Evolutionary conservation across 2,113 vertebrate genomes (phyloP).

Genomic region (Phalacrocorax carbo): DNA sequence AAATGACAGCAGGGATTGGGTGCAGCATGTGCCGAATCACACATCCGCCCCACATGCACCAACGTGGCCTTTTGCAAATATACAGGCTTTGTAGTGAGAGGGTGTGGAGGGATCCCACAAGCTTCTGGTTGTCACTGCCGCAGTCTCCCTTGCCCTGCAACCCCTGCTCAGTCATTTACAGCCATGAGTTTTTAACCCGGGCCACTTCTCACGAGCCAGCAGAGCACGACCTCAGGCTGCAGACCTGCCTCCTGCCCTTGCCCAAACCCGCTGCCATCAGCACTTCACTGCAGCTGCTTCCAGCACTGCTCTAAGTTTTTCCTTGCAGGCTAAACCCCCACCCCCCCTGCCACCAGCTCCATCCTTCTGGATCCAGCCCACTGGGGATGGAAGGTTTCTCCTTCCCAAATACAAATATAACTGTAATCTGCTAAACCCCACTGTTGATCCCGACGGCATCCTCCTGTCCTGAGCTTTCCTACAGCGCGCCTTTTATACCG

Average conservation of each 20-base stretch:
- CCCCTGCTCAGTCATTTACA: no score
- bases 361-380: constrained; percentile 42
- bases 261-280: constrained; percentile 25
- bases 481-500: constrained; percentile 39
- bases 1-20: not conserved
- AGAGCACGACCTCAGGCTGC: not conserved
- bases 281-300: constrained; percentile 24
- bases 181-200: not conserved
- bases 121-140: fast-evolving
- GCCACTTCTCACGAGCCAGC: not conserved
- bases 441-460: constrained; percentile 57
- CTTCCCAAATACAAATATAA: constrained; percentile 52
- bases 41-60: not conserved
- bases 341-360: not conserved
- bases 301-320: not conserved
- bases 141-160: not conserved
- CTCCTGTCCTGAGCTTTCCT: constrained; percentile 57
- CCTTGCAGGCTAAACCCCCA: not conserved
- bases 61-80: not conserved
- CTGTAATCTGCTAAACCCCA: constrained; percentile 29
- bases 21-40: fast-evolving
- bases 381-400: constrained; percentile 46
- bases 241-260: not conserved
- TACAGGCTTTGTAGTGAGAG: not conserved
- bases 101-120: not conserved